These are phyloP conservation scores for Samia ricini DNA, from an alignment of 1,140 invertebrate species.

Conservation along the genomic window DNA sequence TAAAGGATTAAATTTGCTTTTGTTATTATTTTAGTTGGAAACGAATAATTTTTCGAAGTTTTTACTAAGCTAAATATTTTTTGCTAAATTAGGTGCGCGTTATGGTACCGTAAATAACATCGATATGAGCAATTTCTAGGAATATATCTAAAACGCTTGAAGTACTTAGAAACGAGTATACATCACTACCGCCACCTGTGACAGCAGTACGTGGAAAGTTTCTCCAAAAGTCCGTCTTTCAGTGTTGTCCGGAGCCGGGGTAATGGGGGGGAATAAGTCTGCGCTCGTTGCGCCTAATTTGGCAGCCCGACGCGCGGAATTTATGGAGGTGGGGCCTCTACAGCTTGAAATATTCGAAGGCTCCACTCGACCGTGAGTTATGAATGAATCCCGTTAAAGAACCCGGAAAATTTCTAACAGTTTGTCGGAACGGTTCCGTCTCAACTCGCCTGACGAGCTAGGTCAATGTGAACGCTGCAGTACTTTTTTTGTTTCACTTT, in stretches of 20 bases:
- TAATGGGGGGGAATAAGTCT: conserved; percentile 43
- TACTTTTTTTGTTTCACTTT: not conserved
- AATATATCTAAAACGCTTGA: not conserved
- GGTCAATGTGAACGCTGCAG: not conserved
- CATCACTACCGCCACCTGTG: conserved; percentile 47
- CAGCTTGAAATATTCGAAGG: conserved; percentile 74
- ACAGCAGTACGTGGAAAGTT: conserved; percentile 52
- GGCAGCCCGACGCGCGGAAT: conserved; percentile 74
- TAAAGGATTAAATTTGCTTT: no score
- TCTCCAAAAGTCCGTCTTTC: conserved; percentile 45
- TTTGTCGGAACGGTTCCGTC: conserved; percentile 34
- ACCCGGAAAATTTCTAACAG: conserved; percentile 74
- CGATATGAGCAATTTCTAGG: not conserved
- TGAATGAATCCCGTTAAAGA: conserved; percentile 76
- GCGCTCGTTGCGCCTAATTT: conserved; percentile 74
- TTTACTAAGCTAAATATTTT: no score
- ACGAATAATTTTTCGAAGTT: no score
- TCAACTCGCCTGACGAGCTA: not conserved
- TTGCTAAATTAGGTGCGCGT: no score
- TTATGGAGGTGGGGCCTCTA: conserved; percentile 62
- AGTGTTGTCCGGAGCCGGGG: conserved; percentile 25
- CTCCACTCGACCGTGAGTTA: conserved; percentile 74
- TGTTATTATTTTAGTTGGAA: no score
- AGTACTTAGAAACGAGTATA: conserved; percentile 16
- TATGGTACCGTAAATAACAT: not conserved